A percentile compares a stretch with the other conserved stretches of the same genome.
These are phyloP conservation scores for Syngnathus typhle DNA, from an alignment of 2,113 vertebrate genomes.

Conservation along the genomic window DNA sequence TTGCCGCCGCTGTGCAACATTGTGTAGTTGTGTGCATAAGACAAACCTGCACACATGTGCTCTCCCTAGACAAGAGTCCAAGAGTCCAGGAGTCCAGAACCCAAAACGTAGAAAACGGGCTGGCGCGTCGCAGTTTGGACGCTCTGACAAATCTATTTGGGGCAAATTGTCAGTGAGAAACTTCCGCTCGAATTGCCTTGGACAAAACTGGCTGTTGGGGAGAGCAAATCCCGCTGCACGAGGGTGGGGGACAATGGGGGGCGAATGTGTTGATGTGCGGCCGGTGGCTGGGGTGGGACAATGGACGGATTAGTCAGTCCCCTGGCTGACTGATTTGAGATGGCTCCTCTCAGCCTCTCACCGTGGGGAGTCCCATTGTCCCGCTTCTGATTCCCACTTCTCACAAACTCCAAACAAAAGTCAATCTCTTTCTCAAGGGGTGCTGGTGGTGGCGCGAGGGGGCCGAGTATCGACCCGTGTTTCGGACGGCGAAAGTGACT, in stretches of 20 bases:
- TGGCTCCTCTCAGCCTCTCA: slow-evolving; percentile 96
- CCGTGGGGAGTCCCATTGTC: slow-evolving; percentile 98
- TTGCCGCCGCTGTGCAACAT: neutral
- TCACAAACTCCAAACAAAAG: slow-evolving; percentile 99
- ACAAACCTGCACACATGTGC: slow-evolving; percentile 6
- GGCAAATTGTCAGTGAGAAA: slow-evolving; percentile 99
- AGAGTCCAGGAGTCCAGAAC: slow-evolving; percentile 19
- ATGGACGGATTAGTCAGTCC: slow-evolving; percentile 99
- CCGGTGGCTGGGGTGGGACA: slow-evolving; percentile 91
- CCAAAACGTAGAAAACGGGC: slow-evolving; percentile 53
- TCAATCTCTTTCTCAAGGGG: slow-evolving; percentile 98
- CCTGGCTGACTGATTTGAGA: slow-evolving; percentile 98
- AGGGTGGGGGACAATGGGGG: slow-evolving; percentile 93
- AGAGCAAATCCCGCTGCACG: slow-evolving; percentile 98
- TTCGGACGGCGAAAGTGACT: slow-evolving; percentile 88
- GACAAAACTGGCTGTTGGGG: slow-evolving; percentile 99
- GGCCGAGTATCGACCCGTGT: slow-evolving; percentile 80
- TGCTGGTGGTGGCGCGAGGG: slow-evolving; percentile 32
- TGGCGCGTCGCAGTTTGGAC: slow-evolving; percentile 70
- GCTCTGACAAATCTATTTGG: slow-evolving; percentile 99
- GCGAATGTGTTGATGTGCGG: slow-evolving; percentile 96
- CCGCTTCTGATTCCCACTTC: slow-evolving; percentile 99
- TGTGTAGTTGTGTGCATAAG: neutral
- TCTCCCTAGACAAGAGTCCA: neutral
- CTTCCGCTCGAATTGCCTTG: slow-evolving; percentile 99